A percentile compares a stretch with the other conserved stretches of the same genome.
Conservation (phyloP, 2,888 invertebrate genomes). For the Cheilosia urbana region DNA sequence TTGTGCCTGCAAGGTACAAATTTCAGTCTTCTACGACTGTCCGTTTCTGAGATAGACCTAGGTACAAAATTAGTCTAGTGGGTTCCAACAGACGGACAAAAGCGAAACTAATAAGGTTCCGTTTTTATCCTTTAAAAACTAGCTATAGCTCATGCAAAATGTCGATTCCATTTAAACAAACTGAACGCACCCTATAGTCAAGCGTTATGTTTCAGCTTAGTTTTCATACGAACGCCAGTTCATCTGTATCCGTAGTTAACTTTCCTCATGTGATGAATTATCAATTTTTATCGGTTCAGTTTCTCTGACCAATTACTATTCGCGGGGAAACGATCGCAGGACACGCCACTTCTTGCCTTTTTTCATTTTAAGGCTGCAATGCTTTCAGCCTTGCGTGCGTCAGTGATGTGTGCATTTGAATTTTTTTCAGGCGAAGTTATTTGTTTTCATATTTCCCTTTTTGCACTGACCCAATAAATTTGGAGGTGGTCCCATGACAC, state of each 20-base stretch:
- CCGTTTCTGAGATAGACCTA: too few relatives aligned
- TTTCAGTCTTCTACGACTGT: too few relatives aligned
- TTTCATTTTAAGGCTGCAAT: neutral
- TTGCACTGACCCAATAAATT: constrained; percentile 27
- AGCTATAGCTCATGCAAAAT: too few relatives aligned
- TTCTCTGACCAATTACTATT: constrained; percentile 63
- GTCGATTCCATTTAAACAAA: neutral
- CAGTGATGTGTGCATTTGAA: constrained; percentile 16
- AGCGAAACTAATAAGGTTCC: too few relatives aligned
- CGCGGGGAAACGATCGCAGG: constrained; percentile 55
- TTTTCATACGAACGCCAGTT: neutral
- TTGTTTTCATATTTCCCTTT: constrained; percentile 50
- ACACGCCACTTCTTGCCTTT: constrained; percentile 52
- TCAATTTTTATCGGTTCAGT: constrained; percentile 71
- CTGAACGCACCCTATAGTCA: constrained; percentile 28
- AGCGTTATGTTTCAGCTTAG: neutral
- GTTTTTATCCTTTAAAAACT: too few relatives aligned
- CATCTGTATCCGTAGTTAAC: neutral
- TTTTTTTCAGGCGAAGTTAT: constrained; percentile 16
- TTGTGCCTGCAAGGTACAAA: too few relatives aligned
- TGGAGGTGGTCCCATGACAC: constrained; percentile 48
- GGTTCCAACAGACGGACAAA: too few relatives aligned
- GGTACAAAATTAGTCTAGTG: too few relatives aligned
- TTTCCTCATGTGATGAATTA: constrained; percentile 46
- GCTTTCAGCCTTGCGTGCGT: constrained; percentile 8